Conservation (phyloP, 2,797 vertebrate species). For the Potorous gilbertii region DNA sequence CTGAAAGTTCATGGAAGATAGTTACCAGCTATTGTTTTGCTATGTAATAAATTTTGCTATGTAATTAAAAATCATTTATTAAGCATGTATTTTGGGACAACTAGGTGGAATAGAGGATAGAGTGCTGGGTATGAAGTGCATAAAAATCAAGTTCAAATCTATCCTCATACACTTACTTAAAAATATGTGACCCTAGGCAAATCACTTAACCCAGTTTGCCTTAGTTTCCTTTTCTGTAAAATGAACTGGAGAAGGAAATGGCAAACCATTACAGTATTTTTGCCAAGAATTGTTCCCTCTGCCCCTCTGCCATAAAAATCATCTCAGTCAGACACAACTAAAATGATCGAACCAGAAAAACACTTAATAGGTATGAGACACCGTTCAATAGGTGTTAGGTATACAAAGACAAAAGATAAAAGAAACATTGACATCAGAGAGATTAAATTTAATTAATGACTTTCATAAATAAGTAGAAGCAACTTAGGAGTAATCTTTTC, state of each 20-base stretch:
- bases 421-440: too few relatives aligned
- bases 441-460: too few relatives aligned
- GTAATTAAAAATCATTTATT: neutral
- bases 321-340: too few relatives aligned
- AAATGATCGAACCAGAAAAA: too few relatives aligned
- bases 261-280: neutral
- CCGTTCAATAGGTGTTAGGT: too few relatives aligned
- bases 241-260: neutral
- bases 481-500: too few relatives aligned
- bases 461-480: too few relatives aligned
- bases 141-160: neutral
- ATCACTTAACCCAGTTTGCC: neutral
- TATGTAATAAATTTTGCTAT: neutral
- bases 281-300: neutral
- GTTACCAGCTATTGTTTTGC: neutral
- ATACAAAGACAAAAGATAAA: too few relatives aligned
- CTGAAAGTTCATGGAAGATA: neutral
- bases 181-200: neutral
- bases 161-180: neutral
- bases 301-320: too few relatives aligned
- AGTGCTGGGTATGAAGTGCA: neutral
- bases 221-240: neutral
- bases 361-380: too few relatives aligned
- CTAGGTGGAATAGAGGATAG: neutral
- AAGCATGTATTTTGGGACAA: neutral